phyloP scores from a whole-genome alignment of 53 echinoderm and acorn worm species.

The Mesocentrotus franciscanus region DNA sequence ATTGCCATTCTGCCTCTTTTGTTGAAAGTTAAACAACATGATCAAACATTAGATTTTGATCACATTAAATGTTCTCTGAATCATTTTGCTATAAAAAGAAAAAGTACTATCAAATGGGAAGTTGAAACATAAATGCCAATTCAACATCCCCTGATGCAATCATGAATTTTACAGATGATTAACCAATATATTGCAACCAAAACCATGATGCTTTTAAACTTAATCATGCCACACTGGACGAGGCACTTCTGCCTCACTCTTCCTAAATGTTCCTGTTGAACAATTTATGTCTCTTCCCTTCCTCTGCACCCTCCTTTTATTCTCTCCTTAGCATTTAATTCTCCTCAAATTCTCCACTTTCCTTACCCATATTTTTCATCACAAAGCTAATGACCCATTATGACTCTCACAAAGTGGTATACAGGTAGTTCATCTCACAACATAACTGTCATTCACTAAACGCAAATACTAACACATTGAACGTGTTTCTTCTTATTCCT shows the following conservation, averaged over 20 bases:
- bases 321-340: background rate
- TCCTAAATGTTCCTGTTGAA: background rate
- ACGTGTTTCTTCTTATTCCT: background rate
- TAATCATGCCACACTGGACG: background rate
- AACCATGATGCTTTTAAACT: constrained; percentile 16
- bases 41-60: background rate
- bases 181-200: background rate
- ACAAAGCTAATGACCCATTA: background rate
- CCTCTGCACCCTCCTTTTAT: background rate
- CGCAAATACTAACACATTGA: background rate
- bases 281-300: background rate
- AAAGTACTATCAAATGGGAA: background rate
- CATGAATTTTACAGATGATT: background rate
- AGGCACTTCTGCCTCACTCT: background rate
- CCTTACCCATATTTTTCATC: background rate
- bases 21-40: background rate
- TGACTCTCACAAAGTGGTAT: background rate
- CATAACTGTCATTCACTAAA: background rate
- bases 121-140: background rate
- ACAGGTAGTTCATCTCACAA: background rate
- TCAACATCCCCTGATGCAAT: background rate
- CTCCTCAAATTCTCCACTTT: background rate
- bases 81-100: background rate
- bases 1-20: background rate
- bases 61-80: background rate